These are phyloP conservation scores for Carettochelys insculpta DNA, from an alignment of 2,113 vertebrate genomes.

Conservation along the genomic window DNA sequence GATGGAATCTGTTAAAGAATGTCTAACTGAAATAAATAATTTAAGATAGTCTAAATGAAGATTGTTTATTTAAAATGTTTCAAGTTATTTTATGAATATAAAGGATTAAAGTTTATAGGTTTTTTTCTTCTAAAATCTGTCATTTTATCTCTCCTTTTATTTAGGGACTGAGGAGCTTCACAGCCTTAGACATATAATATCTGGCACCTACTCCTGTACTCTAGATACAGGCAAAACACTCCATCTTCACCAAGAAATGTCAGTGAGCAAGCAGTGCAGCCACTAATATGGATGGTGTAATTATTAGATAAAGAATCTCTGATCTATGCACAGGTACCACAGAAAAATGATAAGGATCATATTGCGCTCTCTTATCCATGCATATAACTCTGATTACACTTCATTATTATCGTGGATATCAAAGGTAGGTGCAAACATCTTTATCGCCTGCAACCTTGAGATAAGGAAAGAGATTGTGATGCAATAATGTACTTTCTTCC, in stretches of 20 bases:
- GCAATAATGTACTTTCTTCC: neutral
- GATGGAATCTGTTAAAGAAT: neutral
- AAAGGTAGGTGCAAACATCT: neutral
- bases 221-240: neutral
- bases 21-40: slow-evolving; percentile 10
- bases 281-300: neutral
- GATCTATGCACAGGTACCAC: neutral
- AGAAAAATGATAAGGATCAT: neutral
- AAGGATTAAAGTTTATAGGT: neutral
- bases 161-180: neutral
- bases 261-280: rapidly evolving
- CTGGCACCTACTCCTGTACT: neutral
- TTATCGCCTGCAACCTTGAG: neutral
- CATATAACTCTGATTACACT: neutral
- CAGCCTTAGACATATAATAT: neutral
- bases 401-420: neutral
- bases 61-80: neutral
- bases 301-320: neutral
- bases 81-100: neutral
- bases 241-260: neutral
- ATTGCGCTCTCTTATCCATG: neutral
- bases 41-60: neutral
- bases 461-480: neutral
- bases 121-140: neutral
- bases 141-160: neutral